phyloP scores from a whole-genome alignment of 2,888 invertebrate genomes.

The Napeogenes inachia region DNA sequence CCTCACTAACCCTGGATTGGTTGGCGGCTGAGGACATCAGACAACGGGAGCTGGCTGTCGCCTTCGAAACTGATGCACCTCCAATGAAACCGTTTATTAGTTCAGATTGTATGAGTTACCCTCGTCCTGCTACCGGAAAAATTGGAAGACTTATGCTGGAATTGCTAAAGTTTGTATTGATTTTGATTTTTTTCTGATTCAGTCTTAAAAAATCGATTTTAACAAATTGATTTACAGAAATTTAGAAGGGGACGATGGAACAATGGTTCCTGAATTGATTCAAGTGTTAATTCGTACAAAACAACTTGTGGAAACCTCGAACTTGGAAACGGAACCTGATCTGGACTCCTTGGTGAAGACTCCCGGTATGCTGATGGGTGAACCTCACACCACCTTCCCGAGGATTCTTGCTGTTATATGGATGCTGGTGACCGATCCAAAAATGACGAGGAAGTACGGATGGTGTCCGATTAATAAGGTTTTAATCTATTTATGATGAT shows the following conservation, averaged over 20 bases:
- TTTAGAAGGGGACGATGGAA: slow-evolving; percentile 60
- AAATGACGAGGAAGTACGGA: slow-evolving; percentile 47
- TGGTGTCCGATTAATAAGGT: slow-evolving; percentile 63
- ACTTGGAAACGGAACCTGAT: slow-evolving; percentile 58
- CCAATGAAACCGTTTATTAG: slow-evolving; percentile 38
- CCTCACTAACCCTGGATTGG: slow-evolving; percentile 62
- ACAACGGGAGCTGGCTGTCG: slow-evolving; percentile 54
- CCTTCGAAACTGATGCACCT: slow-evolving; percentile 50
- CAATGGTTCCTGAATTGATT: slow-evolving; percentile 47
- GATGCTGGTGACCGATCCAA: slow-evolving; percentile 57
- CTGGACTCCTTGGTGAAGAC: slow-evolving; percentile 57
- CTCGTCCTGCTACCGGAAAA: slow-evolving; percentile 55
- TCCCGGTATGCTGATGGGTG: slow-evolving; percentile 57
- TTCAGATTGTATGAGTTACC: slow-evolving; percentile 53
- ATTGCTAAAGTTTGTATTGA: slow-evolving; percentile 48
- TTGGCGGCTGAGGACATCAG: slow-evolving; percentile 55
- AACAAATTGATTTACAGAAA: slow-evolving; percentile 38
- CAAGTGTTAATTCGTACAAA: slow-evolving; percentile 50
- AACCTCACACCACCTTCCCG: slow-evolving; percentile 61
- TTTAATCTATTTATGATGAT: neutral
- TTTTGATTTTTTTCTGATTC: too few relatives aligned
- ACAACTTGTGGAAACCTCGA: slow-evolving; percentile 54
- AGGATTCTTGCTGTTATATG: slow-evolving; percentile 56
- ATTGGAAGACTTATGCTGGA: slow-evolving; percentile 61
- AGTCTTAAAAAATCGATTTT: neutral